phyloP scores from a whole-genome alignment of 2,113 vertebrate species.

The Peucedramus taeniatus region DNA sequence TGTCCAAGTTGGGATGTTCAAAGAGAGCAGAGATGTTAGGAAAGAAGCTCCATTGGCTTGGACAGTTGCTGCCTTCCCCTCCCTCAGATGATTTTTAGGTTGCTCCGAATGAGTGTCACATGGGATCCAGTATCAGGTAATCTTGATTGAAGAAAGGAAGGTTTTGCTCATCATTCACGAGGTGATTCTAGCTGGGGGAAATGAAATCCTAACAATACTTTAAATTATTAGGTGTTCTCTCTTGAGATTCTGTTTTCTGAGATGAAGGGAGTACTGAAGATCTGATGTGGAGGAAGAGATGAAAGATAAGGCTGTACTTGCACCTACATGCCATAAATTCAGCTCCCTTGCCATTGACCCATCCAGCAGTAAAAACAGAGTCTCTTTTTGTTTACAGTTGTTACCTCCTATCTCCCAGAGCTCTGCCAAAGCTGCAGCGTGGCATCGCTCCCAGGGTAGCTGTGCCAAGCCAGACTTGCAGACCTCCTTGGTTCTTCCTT shows the following conservation, averaged over 20 bases:
- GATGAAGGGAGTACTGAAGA: background rate
- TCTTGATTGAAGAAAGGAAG: constrained; percentile 28
- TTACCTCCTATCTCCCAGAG: background rate
- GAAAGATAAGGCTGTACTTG: constrained; percentile 11
- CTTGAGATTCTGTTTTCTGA: background rate
- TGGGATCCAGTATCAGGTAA: background rate
- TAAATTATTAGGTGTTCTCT: background rate
- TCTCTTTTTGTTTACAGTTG: background rate
- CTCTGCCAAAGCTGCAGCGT: background rate
- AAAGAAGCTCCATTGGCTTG: background rate
- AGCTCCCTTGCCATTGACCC: background rate
- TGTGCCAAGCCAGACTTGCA: too few relatives aligned
- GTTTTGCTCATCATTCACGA: background rate
- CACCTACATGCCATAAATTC: background rate
- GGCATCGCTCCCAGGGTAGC: background rate
- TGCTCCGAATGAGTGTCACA: fast-evolving
- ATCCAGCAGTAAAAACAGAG: background rate
- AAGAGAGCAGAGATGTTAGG: background rate
- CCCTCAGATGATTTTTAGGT: background rate
- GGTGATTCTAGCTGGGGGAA: background rate
- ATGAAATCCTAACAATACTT: background rate
- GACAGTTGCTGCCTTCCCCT: background rate
- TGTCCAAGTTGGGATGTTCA: background rate
- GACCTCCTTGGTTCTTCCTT: background rate
- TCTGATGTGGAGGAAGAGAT: background rate